Evolutionary conservation across 2,797 vertebrate genomes (phyloP), one percentile per base, ranked within the genome.

Genomic region (Amniataba percoides): DNA sequence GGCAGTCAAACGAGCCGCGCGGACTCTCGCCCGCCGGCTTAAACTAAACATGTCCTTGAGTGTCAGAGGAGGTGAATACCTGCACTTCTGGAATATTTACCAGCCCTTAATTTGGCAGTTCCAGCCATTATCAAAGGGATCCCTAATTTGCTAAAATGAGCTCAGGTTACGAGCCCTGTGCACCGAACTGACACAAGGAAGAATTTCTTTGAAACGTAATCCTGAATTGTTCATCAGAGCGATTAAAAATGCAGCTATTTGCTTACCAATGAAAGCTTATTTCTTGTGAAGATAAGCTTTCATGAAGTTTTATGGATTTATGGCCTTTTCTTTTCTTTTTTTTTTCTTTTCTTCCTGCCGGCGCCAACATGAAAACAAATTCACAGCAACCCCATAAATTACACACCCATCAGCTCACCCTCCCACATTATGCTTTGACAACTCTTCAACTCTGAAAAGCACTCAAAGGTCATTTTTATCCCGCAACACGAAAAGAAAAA

Each of bases 391-490:
- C 77, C 70, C 71, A 53, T 82, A 88, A 90, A 91, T 92, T 79
- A 91, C 84, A 87, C 67, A 85, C 65, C 87, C 88, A 88, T 92
- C 88, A 87, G 53, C 80, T 90, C 86, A 62, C 71, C 85, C 86
- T 84, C 81, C 87, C 76, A 90, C 89, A 85, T 85, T 60, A 70
- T 55, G 85, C 84, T 87, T 86, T 92, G 91, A 92, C 90, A 90
- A 88, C 85, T 78, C 87, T 77, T 91, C 89, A 89, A 73, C 83
- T 85, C 78, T 89, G 85, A 88, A 85, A 87, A 93, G 89, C 82
- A 84, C 85, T 90, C 87, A 89, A 72, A 86, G 87, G 87, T 89
- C 82, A 87, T 83, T 92, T 86, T 81, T 78, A 83, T 86, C 51
- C 77, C 3, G 42, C 70, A 79, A 89, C 81, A 80, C 71, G 73